phyloP scores from a whole-genome alignment of 2,113 vertebrate genomes.

The Pituophis catenifer region DNA sequence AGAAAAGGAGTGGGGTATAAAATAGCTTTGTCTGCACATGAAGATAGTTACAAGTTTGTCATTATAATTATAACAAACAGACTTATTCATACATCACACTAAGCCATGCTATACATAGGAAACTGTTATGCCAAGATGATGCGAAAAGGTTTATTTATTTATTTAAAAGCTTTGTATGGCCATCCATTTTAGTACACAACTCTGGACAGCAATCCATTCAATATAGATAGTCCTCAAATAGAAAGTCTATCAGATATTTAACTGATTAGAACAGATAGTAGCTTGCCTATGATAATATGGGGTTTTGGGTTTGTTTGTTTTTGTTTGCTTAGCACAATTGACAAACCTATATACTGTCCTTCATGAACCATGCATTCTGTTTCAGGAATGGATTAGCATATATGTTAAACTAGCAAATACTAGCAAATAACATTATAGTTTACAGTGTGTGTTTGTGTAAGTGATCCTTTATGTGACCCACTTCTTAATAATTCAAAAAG shows the following conservation, averaged over 20 bases:
- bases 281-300: not conserved
- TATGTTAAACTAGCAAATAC: not conserved
- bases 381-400: not conserved
- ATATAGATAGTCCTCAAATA: not conserved
- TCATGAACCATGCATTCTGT: not conserved
- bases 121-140: not conserved
- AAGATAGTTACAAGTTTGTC: not conserved
- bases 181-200: not conserved
- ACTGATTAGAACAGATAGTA: not conserved
- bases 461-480: not conserved
- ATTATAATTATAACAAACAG: not conserved
- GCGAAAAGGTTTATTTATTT: not conserved
- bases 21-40: constrained; percentile 9
- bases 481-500: not conserved
- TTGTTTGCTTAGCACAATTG: not conserved
- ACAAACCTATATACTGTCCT: not conserved
- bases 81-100: not conserved
- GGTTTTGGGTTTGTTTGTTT: not conserved
- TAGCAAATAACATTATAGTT: not conserved
- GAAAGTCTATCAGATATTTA: not conserved
- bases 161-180: not conserved
- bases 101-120: not conserved
- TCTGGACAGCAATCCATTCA: not conserved
- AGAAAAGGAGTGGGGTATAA: not conserved
- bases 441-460: not conserved